These are phyloP conservation scores for Bufotes viridis DNA, from an alignment of 2,797 vertebrate genomes.

Conservation along the genomic window DNA sequence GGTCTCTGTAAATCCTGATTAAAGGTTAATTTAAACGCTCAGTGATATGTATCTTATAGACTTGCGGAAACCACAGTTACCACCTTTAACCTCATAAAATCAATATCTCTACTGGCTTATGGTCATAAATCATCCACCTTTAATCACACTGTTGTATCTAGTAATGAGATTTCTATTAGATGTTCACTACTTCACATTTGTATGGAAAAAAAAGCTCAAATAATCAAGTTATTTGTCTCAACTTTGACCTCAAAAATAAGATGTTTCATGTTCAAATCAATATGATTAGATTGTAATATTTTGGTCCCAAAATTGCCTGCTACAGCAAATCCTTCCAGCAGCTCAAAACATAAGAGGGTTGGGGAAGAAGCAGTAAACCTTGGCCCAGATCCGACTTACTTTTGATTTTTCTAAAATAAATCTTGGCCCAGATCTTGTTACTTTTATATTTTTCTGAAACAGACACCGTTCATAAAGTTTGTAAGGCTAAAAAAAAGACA, in stretches of 20 bases:
- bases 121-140: not conserved
- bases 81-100: slow-evolving; percentile 20
- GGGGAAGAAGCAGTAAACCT: not conserved
- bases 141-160: slow-evolving; percentile 4
- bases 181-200: not conserved
- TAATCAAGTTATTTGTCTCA: not conserved
- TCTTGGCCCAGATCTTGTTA: no score
- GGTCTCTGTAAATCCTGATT: not conserved
- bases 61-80: not conserved
- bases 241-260: not conserved
- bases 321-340: not conserved
- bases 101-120: not conserved
- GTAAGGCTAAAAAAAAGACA: no score
- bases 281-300: not conserved
- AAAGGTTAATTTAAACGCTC: slow-evolving; percentile 16
- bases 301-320: not conserved
- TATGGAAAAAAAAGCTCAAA: not conserved
- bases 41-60: not conserved
- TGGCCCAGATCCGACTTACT: not conserved
- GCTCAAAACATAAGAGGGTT: not conserved
- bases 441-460: not conserved
- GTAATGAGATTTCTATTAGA: slow-evolving; percentile 25
- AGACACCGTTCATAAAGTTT: not conserved
- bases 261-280: not conserved
- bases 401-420: not conserved